These are phyloP conservation scores for Neolamprologus sp. DNA, from an alignment of 2,113 vertebrate genomes.

Conservation along the genomic window DNA sequence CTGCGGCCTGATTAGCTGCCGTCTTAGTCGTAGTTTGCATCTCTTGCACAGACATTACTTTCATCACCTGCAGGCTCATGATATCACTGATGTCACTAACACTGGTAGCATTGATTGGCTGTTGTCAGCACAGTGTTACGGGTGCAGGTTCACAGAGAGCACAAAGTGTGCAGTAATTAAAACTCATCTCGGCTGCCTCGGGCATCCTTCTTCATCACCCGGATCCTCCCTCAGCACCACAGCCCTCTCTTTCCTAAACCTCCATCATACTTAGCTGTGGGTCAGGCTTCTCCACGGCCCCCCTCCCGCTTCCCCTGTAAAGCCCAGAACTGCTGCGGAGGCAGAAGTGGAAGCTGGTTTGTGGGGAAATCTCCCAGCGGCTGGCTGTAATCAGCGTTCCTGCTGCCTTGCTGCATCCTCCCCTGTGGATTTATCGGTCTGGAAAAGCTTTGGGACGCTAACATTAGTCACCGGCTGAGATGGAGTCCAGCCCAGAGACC, in stretches of 20 bases:
- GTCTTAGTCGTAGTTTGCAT: not conserved
- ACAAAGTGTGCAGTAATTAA: not conserved
- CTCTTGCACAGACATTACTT: not conserved
- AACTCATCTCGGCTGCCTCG: not conserved
- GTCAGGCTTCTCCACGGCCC: not conserved
- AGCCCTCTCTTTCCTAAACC: not conserved
- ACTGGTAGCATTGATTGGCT: not conserved
- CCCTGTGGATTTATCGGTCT: constrained; percentile 27
- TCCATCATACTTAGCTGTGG: not conserved
- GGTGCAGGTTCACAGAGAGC: not conserved
- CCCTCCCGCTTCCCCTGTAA: not conserved
- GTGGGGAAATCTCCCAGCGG: not conserved
- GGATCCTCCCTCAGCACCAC: not conserved
- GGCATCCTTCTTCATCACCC: not conserved
- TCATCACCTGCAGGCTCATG: not conserved
- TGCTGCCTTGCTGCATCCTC: not conserved
- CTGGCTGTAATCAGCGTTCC: constrained; percentile 8
- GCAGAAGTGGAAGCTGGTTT: not conserved
- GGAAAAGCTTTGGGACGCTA: not conserved
- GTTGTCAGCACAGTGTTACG: not conserved
- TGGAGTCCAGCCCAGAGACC: not conserved
- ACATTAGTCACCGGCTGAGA: constrained; percentile 27
- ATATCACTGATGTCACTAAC: not conserved
- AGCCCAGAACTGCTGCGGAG: not conserved
- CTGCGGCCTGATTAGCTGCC: not conserved